Evolutionary conservation across 1,140 invertebrate species (phyloP).

Genomic region (Eciton burchellii): DNA sequence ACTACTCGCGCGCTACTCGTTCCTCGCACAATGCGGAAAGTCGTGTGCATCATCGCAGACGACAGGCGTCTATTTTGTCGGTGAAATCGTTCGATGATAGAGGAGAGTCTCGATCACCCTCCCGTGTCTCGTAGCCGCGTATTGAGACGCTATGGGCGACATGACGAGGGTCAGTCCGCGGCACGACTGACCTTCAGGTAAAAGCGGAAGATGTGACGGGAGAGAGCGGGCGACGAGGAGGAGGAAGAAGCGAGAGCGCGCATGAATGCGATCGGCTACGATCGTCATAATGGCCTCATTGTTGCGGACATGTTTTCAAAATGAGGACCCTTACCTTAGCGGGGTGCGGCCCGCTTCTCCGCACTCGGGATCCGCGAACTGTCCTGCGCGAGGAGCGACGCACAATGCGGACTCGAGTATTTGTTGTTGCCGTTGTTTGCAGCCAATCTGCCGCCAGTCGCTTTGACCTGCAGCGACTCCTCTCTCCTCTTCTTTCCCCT

Average conservation of each 20-base stretch:
- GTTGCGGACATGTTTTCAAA: conserved; percentile 85
- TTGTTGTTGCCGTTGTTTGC: conserved; percentile 85
- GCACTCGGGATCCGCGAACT: conserved; percentile 32
- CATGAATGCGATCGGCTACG: conserved; percentile 72
- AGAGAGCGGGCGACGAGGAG: conserved; percentile 40
- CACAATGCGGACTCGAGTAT: conserved; percentile 83
- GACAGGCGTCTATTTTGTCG: conserved; percentile 71
- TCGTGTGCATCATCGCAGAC: conserved; percentile 46
- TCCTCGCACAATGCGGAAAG: conserved; percentile 40
- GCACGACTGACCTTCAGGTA: conserved; percentile 80
- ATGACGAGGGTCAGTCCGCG: conserved; percentile 82
- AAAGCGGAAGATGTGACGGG: conserved; percentile 35
- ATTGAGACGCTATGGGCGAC: conserved; percentile 83
- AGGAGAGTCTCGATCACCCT: conserved; percentile 58
- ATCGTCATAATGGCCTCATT: conserved; percentile 85
- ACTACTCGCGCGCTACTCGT: conserved; percentile 42
- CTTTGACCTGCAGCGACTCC: conserved; percentile 73
- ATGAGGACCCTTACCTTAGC: conserved; percentile 76
- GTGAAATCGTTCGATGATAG: conserved; percentile 70
- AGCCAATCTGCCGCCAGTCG: conserved; percentile 77
- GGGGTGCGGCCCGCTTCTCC: conserved; percentile 17
- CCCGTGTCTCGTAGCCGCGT: conserved; percentile 53
- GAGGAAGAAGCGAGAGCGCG: conserved; percentile 58
- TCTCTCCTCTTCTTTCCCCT: conserved; percentile 41
- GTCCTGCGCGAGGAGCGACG: conserved; percentile 67